Base-by-base conservation (phyloP, 2,113 vertebrate species). In the Rhegmatorhina hoffmannsi region DNA sequence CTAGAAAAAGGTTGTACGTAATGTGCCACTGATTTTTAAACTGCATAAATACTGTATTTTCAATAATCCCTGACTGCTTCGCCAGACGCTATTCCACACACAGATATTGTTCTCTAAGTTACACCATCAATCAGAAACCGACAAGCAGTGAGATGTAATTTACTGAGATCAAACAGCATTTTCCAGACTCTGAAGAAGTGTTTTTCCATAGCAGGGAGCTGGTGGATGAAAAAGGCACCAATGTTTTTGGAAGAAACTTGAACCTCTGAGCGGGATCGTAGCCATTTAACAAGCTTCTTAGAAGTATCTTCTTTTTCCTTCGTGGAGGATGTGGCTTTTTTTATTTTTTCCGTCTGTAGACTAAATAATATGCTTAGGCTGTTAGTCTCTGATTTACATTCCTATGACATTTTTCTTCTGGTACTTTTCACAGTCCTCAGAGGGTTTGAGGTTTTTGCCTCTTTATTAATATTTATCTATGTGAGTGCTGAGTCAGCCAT, bases 31-130 rank as follows among this genome's bases (percentile, higher is more conserved):
- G 91, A 95, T 96, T 97, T 96, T 96, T 97, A 95, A 95, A 95
- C 89, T 95, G 96, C 92, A 95, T 94, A 97, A 96, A 95, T 94
- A 91, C 95, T 91, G 84, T 93, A 89, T 94, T 97, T 96, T 97
- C 96, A 96, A 94, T 97, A 97, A 94, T 94, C 78, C 84, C 92
- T 97, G 94, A 95, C 96, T 95, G 73, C 92, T 97, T 92, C 82
- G 97, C 87, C 87, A 97, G 90, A 94, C 74, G 89, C 74, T 97
- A 90, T 92, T 96, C 95, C 91, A 91, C 74, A 96, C 58, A 96
- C 92, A 94, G 97, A 97, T 97, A 97, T 97, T 97, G 96, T 97
- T 97, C 96, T 93, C 94, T 97, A 96, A 97, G 95, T 97, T 96
- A 89, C 60, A 79, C 95, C 97, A 97, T 97, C 96, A 95, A 96